phyloP scores from a whole-genome alignment of 92 coral and sea anemone genomes.

The Zoanthus gigantus region DNA sequence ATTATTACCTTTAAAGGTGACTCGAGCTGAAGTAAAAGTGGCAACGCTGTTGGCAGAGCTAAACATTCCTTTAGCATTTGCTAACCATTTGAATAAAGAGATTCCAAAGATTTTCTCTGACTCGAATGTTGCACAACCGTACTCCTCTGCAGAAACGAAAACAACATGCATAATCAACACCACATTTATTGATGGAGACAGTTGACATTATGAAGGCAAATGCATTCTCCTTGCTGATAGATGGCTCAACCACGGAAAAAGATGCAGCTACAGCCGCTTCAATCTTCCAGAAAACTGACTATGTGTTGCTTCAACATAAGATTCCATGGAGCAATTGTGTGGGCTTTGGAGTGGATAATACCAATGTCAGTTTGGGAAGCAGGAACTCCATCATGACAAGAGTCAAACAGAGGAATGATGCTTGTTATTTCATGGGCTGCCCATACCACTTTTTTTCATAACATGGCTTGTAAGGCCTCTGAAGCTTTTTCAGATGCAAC shows the following conservation, averaged over 20 bases:
- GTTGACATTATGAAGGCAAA: conserved; percentile 24
- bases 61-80: conserved; percentile 47
- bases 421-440: conserved; percentile 72
- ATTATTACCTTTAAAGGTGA: conserved; percentile 18
- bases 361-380: conserved; percentile 41
- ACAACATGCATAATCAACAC: conserved; percentile 63
- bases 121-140: conserved; percentile 3
- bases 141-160: conserved; percentile 51
- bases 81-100: conserved; percentile 18
- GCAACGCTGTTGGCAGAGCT: conserved; percentile 44
- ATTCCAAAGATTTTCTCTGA: conserved; percentile 6
- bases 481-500: no score
- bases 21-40: conserved; percentile 50
- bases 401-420: conserved; percentile 53
- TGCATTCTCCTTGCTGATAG: conserved; percentile 50
- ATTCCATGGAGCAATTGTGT: conserved; percentile 65
- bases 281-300: conserved; percentile 49
- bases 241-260: conserved; percentile 41
- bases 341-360: conserved; percentile 63
- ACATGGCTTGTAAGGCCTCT: no score
- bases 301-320: conserved; percentile 30
- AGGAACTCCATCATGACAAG: conserved; percentile 68
- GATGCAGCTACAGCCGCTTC: conserved; percentile 56
- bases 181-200: conserved; percentile 45
- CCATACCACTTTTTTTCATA: conserved; percentile 52